A percentile compares a stretch with the other conserved stretches of the same genome.
phyloP scores from a whole-genome alignment of 2,113 vertebrate species.

The Odontophorus gujanensis region DNA sequence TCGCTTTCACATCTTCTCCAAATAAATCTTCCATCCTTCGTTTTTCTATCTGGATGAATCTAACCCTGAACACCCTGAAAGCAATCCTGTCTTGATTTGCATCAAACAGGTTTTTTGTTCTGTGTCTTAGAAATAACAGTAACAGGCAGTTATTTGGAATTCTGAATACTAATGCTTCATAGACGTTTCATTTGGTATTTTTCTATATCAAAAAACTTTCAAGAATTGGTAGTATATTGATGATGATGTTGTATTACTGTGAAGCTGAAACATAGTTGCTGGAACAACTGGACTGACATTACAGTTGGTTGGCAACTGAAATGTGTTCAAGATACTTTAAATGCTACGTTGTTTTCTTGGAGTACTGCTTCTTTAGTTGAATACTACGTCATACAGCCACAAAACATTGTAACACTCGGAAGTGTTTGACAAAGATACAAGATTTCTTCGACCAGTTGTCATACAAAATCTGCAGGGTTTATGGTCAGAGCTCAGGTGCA shows the following conservation, averaged over 20 bases:
- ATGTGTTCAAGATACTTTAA: background rate
- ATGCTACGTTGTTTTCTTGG: background rate
- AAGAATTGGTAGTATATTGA: background rate
- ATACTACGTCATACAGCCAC: background rate
- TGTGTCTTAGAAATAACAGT: background rate
- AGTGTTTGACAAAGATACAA: background rate
- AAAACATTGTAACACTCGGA: no score
- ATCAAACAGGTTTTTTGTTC: background rate
- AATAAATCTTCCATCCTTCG: background rate
- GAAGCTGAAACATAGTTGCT: background rate
- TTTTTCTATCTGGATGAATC: background rate
- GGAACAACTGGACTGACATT: rapidly evolving
- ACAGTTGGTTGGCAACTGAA: background rate
- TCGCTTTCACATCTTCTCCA: background rate
- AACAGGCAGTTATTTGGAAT: background rate
- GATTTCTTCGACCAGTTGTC: background rate
- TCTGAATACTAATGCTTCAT: background rate
- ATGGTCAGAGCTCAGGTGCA: background rate
- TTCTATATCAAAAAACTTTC: background rate
- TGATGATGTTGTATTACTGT: background rate
- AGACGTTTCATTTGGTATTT: no score
- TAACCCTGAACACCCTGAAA: background rate
- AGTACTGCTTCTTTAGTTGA: background rate
- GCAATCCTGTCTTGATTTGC: background rate
- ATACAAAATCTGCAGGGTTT: background rate